Base-by-base conservation (phyloP, 1,140 invertebrate genomes). In the Chrysomallon squamiferum region DNA sequence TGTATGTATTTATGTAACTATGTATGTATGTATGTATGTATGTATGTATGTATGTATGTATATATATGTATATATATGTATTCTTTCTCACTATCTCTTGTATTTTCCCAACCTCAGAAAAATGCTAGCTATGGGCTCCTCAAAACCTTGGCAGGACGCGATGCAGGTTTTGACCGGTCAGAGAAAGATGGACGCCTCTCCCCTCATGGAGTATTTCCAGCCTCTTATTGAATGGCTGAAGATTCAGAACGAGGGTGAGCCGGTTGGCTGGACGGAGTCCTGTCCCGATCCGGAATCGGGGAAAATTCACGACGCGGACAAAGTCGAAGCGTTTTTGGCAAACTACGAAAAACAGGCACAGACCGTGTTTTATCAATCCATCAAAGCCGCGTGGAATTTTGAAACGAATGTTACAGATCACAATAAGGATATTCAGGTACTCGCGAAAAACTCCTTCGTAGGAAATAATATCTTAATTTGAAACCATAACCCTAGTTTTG, bases 41-140 rank as follows among this genome's bases (percentile, higher is more conserved):
- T n/a, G n/a, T n/a, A n/a, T n/a, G n/a, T n/a, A n/a, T n/a, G n/a
- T n/a, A n/a, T n/a, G n/a, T n/a, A n/a, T n/a, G n/a, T n/a, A n/a
- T n/a, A n/a, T n/a, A n/a, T n/a, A n/a, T n/a, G n/a, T n/a, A n/a
- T n/a, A n/a, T n/a, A n/a, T n/a, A n/a, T n/a, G n/a, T n/a, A n/a
- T n/a, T n/a, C n/a, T n/a, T n/a, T n/a, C n/a, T n/a, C n/a, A n/a
- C n/a, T n/a, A n/a, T n/a, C n/a, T n/a, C n/a, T n/a, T n/a, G n/a
- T n/a, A n/a, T n/a, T n/a, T n/a, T n/a, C n/a, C n/a, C n/a, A n/a
- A 18, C 11, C 43, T 15, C 43, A 93, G 92, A 71, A 87, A 88
- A 57, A 93, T 95, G 91, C 82, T 96, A 41, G 88, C 89, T 65
- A 83, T 95, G 86, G 94, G 94, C 27, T 89, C 90, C 0, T 93